These are phyloP conservation scores for Oreotrochilus melanogaster DNA, from an alignment of 2,113 vertebrate species.

Conservation along the genomic window DNA sequence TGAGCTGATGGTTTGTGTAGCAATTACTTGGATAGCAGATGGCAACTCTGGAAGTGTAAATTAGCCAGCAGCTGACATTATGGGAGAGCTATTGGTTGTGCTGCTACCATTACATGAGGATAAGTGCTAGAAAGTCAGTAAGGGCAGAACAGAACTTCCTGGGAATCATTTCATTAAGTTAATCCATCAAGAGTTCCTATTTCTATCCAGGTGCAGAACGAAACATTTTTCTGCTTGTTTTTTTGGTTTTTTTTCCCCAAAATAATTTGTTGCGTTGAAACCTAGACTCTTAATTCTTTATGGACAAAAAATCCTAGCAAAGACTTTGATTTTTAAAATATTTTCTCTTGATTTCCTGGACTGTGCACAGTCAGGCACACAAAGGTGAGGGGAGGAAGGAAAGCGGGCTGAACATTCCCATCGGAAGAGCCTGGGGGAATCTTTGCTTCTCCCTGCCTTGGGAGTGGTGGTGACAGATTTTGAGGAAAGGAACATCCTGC, in stretches of 20 bases:
- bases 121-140: constrained; percentile 12
- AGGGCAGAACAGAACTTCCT: background rate
- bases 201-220: background rate
- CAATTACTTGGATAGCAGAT: constrained; percentile 52
- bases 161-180: constrained; percentile 1
- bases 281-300: background rate
- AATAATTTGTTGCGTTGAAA: background rate
- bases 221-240: background rate
- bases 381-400: background rate
- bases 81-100: constrained; percentile 19
- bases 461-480: background rate
- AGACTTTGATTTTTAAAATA: background rate
- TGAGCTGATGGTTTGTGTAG: constrained; percentile 18
- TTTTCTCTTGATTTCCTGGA: background rate
- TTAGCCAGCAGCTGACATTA: constrained; percentile 54
- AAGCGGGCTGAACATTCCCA: background rate
- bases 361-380: background rate
- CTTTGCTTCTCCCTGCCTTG: background rate
- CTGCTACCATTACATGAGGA: background rate
- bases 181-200: background rate
- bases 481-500: background rate
- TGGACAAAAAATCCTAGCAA: background rate
- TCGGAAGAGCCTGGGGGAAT: background rate
- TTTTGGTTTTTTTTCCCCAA: too few relatives aligned
- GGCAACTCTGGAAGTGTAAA: constrained; percentile 63